A percentile compares a stretch with the other conserved stretches of the same genome.
phyloP scores from a whole-genome alignment of 2,797 vertebrate genomes.

The Ataeniobius toweri region DNA sequence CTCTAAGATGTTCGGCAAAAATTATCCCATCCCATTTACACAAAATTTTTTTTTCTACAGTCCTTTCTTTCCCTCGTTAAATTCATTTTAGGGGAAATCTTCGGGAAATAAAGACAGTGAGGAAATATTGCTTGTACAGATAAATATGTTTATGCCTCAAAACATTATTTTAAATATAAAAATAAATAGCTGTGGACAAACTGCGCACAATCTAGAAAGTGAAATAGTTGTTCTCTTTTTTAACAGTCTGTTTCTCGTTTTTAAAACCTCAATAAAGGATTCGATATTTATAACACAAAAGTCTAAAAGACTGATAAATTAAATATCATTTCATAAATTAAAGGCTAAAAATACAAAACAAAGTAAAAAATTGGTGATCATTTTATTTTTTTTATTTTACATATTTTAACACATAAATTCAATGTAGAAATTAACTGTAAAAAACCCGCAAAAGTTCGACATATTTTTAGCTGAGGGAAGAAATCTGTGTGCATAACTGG shows the following conservation, averaged over 20 bases:
- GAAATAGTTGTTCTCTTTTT: neutral
- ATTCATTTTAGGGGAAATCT: neutral
- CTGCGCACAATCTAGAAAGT: neutral
- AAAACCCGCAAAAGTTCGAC: neutral
- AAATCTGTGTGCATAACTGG: conserved; percentile 24
- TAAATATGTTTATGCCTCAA: neutral
- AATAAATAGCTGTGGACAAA: neutral
- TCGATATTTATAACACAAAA: neutral
- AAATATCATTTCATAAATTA: neutral
- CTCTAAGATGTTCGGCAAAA: neutral
- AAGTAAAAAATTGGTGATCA: neutral
- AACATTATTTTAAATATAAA: neutral
- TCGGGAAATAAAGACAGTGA: neutral
- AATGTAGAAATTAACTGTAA: neutral
- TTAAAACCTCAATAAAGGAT: neutral
- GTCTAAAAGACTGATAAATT: neutral
- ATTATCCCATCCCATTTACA: neutral
- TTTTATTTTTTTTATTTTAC: neutral
- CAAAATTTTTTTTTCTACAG: neutral
- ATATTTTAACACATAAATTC: neutral
- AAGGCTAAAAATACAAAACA: neutral
- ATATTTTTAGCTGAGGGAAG: neutral
- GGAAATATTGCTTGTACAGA: too few species aligned
- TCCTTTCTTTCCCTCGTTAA: neutral
- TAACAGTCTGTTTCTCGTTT: neutral